Conservation (phyloP, 1,140 invertebrate genomes). For the Armadillidium nasatum region DNA sequence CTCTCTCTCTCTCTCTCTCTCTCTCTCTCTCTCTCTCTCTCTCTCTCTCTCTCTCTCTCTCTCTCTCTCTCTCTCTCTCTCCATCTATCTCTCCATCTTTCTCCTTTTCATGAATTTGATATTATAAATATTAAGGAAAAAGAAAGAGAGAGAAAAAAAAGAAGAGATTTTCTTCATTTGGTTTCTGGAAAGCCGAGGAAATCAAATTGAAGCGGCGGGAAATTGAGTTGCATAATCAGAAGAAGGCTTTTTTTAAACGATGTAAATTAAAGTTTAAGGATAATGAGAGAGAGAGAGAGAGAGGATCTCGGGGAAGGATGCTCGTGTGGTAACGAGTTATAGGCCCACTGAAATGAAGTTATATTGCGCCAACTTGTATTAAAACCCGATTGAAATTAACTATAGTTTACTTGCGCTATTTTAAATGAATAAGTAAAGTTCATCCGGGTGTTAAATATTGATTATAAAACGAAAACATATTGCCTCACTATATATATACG, state of each 20-base stretch:
- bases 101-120: neutral
- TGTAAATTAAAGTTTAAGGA: slow-evolving; percentile 3
- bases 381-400: neutral
- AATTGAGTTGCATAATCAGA: slow-evolving; percentile 8
- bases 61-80: neutral
- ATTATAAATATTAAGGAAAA: neutral
- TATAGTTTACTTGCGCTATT: neutral
- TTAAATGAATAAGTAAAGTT: too few relatives aligned
- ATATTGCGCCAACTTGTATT: neutral
- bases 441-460: too few relatives aligned
- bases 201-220: neutral
- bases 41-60: neutral
- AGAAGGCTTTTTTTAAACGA: neutral
- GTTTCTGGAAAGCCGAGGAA: neutral
- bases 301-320: neutral
- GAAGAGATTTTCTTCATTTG: neutral
- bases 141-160: neutral
- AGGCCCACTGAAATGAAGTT: neutral
- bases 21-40: neutral
- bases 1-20: neutral
- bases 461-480: too few relatives aligned
- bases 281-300: slow-evolving; percentile 7
- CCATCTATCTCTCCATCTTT: neutral
- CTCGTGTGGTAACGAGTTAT: neutral
- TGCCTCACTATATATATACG: too few relatives aligned